These are phyloP conservation scores for Rutpela maculata DNA, from an alignment of 2,888 invertebrate species.

Conservation along the genomic window DNA sequence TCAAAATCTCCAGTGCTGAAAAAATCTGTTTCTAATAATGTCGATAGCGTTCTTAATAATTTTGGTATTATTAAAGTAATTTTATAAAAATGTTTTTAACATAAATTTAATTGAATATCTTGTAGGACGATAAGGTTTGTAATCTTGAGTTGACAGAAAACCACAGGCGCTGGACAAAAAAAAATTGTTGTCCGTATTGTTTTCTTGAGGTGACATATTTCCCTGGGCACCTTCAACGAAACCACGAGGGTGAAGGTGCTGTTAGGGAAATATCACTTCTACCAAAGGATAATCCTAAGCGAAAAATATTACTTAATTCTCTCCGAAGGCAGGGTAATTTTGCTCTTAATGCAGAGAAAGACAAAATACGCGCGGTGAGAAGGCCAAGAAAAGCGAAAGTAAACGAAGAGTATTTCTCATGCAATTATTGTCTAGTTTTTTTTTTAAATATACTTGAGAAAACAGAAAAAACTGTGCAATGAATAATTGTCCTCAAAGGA, in stretches of 20 bases:
- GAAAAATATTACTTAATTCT: slow-evolving; percentile 32
- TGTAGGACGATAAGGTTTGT: slow-evolving; percentile 13
- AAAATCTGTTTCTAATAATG: neutral
- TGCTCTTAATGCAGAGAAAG: neutral
- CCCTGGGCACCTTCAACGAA: slow-evolving; percentile 15
- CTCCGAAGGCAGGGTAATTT: slow-evolving; percentile 39
- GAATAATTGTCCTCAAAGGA: neutral
- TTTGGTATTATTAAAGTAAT: slow-evolving; percentile 13
- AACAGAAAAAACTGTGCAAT: slow-evolving; percentile 23
- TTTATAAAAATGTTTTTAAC: neutral
- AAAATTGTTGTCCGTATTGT: slow-evolving; percentile 37
- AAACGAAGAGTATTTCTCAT: slow-evolving; percentile 19
- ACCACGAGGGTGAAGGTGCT: slow-evolving; percentile 29
- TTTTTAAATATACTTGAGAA: slow-evolving; percentile 1
- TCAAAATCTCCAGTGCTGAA: neutral
- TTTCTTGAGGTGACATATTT: slow-evolving; percentile 30
- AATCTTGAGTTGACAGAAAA: neutral
- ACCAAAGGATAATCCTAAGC: slow-evolving; percentile 11
- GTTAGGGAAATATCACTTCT: slow-evolving; percentile 14
- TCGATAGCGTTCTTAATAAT: slow-evolving; percentile 8
- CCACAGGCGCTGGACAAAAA: slow-evolving; percentile 28
- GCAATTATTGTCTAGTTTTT: slow-evolving; percentile 12
- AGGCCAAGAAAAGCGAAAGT: slow-evolving; percentile 6
- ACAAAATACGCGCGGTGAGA: slow-evolving; percentile 14
- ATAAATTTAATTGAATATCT: neutral